These are phyloP conservation scores for Gymnoscopelus microlampas DNA, from an alignment of 2,797 vertebrate genomes.

Conservation along the genomic window DNA sequence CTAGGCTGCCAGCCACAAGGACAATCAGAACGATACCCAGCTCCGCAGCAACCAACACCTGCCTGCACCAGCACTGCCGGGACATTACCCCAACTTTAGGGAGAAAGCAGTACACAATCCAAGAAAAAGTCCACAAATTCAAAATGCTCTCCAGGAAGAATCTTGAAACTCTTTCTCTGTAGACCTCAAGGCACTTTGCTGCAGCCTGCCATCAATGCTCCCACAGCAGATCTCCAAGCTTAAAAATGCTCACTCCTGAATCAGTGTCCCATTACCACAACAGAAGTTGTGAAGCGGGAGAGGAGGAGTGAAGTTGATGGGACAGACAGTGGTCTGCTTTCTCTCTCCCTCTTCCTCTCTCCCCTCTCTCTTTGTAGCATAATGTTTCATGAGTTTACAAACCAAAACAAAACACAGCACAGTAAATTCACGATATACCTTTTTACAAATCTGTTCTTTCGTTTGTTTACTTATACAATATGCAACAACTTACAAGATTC, in stretches of 20 bases:
- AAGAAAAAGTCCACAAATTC: conserved; percentile 23
- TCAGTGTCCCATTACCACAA: conserved; percentile 69
- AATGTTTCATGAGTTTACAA: conserved; percentile 15
- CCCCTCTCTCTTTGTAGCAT: conserved; percentile 29
- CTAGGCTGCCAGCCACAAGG: conserved; percentile 75
- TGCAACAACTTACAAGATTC: not conserved
- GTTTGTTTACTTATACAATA: not conserved
- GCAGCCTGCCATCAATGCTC: conserved; percentile 45
- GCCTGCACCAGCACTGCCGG: conserved; percentile 61
- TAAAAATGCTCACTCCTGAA: conserved; percentile 49
- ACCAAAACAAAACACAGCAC: conserved; percentile 1
- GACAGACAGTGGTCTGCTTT: conserved; percentile 36
- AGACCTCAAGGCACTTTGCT: conserved; percentile 39
- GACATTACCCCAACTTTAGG: conserved; percentile 63
- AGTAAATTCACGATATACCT: not conserved
- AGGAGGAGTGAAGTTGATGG: conserved; percentile 64
- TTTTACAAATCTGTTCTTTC: not conserved
- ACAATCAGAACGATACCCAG: conserved; percentile 78
- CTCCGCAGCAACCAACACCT: conserved; percentile 64
- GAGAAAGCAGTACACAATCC: conserved; percentile 23
- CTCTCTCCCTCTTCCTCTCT: conserved; percentile 43
- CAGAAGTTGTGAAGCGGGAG: conserved; percentile 63
- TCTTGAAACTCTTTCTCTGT: conserved; percentile 7
- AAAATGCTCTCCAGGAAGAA: conserved; percentile 22
- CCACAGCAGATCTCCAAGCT: conserved; percentile 41